These are phyloP conservation scores for Silurus lanzhouensis DNA, from an alignment of 2,797 vertebrate genomes.

Conservation along the genomic window DNA sequence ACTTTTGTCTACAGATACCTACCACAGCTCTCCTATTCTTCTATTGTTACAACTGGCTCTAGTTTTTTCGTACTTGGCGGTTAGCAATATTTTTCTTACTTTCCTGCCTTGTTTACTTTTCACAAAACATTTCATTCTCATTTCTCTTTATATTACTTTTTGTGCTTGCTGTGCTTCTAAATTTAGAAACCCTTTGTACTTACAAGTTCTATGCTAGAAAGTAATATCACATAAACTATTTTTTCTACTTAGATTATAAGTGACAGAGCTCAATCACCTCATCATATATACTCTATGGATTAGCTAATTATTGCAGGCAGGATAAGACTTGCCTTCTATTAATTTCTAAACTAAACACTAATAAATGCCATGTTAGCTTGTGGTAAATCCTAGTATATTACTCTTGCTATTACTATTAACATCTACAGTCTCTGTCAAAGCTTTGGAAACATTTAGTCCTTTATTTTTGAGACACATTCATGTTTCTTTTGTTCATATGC, in stretches of 20 bases:
- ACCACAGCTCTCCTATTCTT: background rate
- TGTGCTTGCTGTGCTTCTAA: background rate
- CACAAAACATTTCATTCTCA: background rate
- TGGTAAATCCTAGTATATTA: background rate
- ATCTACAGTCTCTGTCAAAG: background rate
- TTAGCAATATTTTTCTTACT: background rate
- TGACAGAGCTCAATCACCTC: background rate
- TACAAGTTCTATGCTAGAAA: background rate
- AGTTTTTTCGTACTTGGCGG: background rate
- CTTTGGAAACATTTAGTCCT: too few relatives aligned
- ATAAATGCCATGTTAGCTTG: background rate
- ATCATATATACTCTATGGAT: background rate
- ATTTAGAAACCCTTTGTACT: background rate
- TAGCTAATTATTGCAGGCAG: background rate
- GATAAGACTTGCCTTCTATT: background rate
- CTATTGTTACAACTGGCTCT: background rate
- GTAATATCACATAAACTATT: background rate
- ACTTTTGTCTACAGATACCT: background rate
- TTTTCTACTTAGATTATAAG: background rate
- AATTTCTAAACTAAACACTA: background rate
- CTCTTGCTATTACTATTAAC: background rate
- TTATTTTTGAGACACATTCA: too few relatives aligned
- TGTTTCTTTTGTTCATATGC: too few relatives aligned
- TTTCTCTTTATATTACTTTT: background rate
- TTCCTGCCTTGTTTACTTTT: background rate